phyloP scores from a whole-genome alignment of 2,888 invertebrate species.

The Alentia gelatinosa region DNA sequence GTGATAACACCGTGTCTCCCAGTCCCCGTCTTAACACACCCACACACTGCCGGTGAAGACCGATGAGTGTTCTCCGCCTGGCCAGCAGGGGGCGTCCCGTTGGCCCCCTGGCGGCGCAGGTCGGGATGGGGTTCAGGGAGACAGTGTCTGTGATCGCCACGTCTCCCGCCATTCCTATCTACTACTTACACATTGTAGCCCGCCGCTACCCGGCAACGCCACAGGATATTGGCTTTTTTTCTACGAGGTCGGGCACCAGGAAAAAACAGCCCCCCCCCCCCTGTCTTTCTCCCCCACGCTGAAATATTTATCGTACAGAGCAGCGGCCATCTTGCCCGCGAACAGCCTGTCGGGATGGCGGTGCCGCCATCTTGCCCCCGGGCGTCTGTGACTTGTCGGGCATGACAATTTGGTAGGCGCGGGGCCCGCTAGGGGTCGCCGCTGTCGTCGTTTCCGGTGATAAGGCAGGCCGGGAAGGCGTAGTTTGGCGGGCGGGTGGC shows the following conservation, averaged over 20 bases:
- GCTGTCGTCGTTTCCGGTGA: conserved; percentile 14
- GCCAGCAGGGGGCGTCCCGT: too few species aligned
- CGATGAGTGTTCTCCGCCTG: too few species aligned
- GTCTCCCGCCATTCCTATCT: neutral
- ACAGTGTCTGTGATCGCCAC: neutral
- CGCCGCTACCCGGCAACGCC: neutral
- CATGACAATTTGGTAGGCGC: neutral
- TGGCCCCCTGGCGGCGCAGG: too few species aligned
- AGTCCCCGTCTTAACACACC: too few species aligned
- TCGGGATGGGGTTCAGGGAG: too few species aligned
- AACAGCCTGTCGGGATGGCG: neutral
- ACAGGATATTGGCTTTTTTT: neutral
- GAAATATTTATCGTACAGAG: conserved; percentile 9
- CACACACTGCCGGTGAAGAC: too few species aligned
- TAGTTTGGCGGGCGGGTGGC: conserved; percentile 16
- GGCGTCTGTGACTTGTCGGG: conserved; percentile 21
- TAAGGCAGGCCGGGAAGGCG: conserved; percentile 2
- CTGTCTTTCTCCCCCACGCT: too few species aligned
- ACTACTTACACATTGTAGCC: neutral
- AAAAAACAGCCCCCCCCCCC: too few species aligned
- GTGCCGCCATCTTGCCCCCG: neutral
- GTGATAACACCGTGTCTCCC: too few species aligned
- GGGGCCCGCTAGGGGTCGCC: neutral
- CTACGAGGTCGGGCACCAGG: too few species aligned
- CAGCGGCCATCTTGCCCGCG: neutral